Evolutionary conservation across 2,113 vertebrate genomes (phyloP), one percentile per base, ranked within the genome.

Genomic region (Boleophthalmus pectinirostris): DNA sequence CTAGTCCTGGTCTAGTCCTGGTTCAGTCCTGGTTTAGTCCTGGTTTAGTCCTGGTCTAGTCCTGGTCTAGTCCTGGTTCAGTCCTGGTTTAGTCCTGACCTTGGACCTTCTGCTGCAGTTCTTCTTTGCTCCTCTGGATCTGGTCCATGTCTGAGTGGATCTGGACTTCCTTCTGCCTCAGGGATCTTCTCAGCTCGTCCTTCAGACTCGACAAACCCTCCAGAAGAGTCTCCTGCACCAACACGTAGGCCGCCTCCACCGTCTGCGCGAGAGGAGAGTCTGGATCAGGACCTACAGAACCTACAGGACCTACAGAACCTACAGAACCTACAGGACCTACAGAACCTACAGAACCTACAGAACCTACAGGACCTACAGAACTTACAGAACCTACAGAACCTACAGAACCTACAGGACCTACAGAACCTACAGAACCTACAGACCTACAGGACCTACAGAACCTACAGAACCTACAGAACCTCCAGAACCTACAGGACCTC

Each of bases 91-190:
- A 25, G 23, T 25, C 11, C 56, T 24, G 12, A 58, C 56, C 23
- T 58, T 13, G 23, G 23, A 58, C 56, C 24, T 23, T 3, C 56
- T 58, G 23, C 23, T 58, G 23, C 56, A 58, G 12, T 13, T 58
- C 12, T 6, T 58, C 56, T 24, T 23, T 23, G 56, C 56, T 58
- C 56, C 23, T 58, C 56, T 25, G 56, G 56, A 58, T 58, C 23
- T 58, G 23, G 56, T 58, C 56, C 56, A 58, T 58, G 56, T 58
- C 56, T 6, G 56, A 58, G 56, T 58, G 56, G 56, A 58, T 58
- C 13, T 25, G 56, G 6, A 58, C 56, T 2, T 58, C 56, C 56
- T 58, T 24, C 24, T 25, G 21, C 56, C 23, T 58, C 56, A 58
- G 23, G 7, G 23, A 25, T 1, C 10, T 16, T 23, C 56, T 58